Percentiles rank a stretch among this genome's conserved stretches.
These are phyloP conservation scores for Archocentrus centrarchus DNA, from an alignment of 2,113 vertebrate species.

Conservation along the genomic window DNA sequence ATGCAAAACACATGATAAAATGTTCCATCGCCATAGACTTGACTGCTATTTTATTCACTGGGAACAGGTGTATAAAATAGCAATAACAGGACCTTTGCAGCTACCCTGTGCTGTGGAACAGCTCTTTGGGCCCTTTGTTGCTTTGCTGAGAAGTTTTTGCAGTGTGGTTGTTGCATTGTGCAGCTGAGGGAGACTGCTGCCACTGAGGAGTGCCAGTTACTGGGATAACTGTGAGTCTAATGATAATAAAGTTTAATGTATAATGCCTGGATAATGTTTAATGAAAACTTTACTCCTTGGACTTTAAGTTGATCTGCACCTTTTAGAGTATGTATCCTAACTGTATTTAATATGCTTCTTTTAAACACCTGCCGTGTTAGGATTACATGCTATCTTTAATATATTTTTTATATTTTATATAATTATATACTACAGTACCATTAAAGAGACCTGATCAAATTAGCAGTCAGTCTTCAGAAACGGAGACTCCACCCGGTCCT, in stretches of 20 bases:
- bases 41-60: not conserved
- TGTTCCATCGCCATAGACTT: not conserved
- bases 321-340: not conserved
- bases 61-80: not conserved
- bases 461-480: slow-evolving; percentile 13
- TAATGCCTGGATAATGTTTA: not conserved
- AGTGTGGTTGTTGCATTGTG: not conserved
- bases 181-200: not conserved
- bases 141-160: not conserved
- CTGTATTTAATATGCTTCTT: not conserved
- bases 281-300: not conserved
- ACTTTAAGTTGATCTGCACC: no score
- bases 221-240: not conserved
- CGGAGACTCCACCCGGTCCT: not conserved
- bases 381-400: not conserved
- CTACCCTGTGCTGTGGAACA: not conserved
- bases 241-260: not conserved
- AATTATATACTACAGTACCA: not conserved
- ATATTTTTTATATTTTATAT: no score
- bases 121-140: not conserved
- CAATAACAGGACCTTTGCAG: not conserved
- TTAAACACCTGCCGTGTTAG: not conserved
- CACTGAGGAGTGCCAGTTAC: not conserved
- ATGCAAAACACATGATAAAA: not conserved
- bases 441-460: not conserved